phyloP scores from a whole-genome alignment of 2,113 vertebrate species.

The Scatophagus argus region DNA sequence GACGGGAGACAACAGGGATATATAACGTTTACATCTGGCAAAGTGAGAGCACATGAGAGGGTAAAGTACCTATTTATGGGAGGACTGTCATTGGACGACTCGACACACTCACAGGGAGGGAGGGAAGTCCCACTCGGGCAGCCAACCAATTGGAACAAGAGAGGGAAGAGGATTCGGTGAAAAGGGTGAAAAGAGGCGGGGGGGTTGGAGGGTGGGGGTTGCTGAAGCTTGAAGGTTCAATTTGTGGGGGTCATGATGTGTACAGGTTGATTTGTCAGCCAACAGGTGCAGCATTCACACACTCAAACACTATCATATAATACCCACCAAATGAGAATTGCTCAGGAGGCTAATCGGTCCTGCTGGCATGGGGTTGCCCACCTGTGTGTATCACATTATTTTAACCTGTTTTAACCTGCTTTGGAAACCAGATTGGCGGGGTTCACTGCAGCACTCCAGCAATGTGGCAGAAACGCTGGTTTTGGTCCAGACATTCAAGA shows the following conservation, averaged over 20 bases:
- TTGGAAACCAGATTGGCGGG: background rate
- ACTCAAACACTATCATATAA: slow-evolving; percentile 5
- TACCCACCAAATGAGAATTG: background rate
- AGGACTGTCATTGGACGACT: slow-evolving; percentile 79
- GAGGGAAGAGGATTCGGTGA: slow-evolving; percentile 74
- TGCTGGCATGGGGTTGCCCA: background rate
- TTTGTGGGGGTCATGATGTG: slow-evolving; percentile 14
- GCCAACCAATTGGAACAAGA: slow-evolving; percentile 81
- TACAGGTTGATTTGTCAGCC: background rate
- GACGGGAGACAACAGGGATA: slow-evolving; percentile 39
- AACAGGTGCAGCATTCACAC: slow-evolving; percentile 11
- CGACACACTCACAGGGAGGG: slow-evolving; percentile 79
- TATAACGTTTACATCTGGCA: slow-evolving; percentile 24
- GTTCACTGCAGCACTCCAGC: background rate
- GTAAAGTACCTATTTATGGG: slow-evolving; percentile 87
- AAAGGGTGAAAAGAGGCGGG: slow-evolving; percentile 41
- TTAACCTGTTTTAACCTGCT: background rate
- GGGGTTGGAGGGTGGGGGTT: slow-evolving; percentile 16
- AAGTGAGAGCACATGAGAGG: slow-evolving; percentile 36
- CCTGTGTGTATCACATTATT: background rate
- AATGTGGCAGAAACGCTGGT: background rate
- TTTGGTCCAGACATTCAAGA: background rate
- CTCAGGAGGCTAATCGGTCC: background rate
- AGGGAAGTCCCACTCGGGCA: slow-evolving; percentile 72
- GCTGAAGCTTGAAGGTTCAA: slow-evolving; percentile 8